Evolutionary conservation across 2,888 invertebrate species (phyloP).

Genomic region (Ophion obscuratus): DNA sequence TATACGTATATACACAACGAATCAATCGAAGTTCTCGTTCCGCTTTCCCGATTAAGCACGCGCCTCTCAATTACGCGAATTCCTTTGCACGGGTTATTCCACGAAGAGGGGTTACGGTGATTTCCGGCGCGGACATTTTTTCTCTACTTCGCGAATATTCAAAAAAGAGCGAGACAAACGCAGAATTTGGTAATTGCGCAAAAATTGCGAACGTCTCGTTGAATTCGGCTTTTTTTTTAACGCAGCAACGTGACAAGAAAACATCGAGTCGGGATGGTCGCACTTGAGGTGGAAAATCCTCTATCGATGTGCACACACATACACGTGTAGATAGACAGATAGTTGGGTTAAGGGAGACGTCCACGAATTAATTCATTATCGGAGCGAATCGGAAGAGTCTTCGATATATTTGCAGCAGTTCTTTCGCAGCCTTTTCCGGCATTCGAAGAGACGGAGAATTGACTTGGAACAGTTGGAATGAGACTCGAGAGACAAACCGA

Average conservation of each 20-base stretch:
- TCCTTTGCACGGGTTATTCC: background rate
- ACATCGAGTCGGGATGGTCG: background rate
- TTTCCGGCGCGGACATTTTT: background rate
- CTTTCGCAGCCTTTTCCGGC: constrained; percentile 2
- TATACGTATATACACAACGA: background rate
- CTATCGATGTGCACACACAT: background rate
- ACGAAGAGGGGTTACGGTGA: too few relatives aligned
- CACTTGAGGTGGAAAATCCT: background rate
- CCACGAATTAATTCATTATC: constrained; percentile 67
- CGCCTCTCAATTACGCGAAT: background rate
- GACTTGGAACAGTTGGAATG: constrained; percentile 48
- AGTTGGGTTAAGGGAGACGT: constrained; percentile 43
- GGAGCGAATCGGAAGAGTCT: constrained; percentile 50
- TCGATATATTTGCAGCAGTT: constrained; percentile 8
- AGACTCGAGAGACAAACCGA: constrained; percentile 46
- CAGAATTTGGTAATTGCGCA: background rate
- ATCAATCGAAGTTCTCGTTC: background rate
- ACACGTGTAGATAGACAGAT: constrained; percentile 1
- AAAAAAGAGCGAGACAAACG: background rate
- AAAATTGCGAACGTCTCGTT: background rate
- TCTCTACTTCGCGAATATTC: background rate
- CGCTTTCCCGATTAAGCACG: background rate
- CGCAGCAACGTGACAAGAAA: background rate
- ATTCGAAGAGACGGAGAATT: constrained; percentile 29
- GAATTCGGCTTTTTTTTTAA: too few relatives aligned